Evolutionary conservation across 2,797 vertebrate species (phyloP), one percentile per base, ranked within the genome.

Genomic region (Xiphophorus birchmanni): DNA sequence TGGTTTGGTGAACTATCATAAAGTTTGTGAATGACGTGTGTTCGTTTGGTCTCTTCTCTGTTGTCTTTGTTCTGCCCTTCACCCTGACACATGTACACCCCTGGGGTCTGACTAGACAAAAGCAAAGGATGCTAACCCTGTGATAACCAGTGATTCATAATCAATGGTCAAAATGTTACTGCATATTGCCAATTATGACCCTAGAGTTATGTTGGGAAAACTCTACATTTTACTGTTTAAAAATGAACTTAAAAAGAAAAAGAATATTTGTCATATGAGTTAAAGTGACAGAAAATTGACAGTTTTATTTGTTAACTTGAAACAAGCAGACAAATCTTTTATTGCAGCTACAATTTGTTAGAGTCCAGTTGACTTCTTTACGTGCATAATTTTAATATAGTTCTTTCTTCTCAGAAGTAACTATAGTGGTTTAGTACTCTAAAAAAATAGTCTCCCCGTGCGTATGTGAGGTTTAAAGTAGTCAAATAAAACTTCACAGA

Each of bases 51-150:
- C 37, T 35, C 21, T 69, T 65, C 73, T 82, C 79, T 63, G 13
- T 8, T 76, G 67, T 86, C 84, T 88, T 89, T 81, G 73, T 85
- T 80, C 75, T 86, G 74, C 85, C 87, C 88, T 90, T 93, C 87
- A 90, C 85, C 84, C 85, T 77, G 74, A 92, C 87, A 89, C 88
- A 81, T 85, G 75, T 80, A 73, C 72, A 92, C 92, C 83, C 48
- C 0, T 77, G 79, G 82, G 90, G 44, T 78, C 90, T 91, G 88
- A 91, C 84, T 82, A 85, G 74, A 90, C 88, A 90, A 88, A 90
- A 91, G 89, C 88, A 82, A 15, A 58, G 83, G 80, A 90, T 87
- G 87, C 80, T 86, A 88, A 87, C 89, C 78, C 74, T 81, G 86
- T 80, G 81, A 5, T 12, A n/a, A 87, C 83, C 82, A 82, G 11